These are phyloP conservation scores for Andinoacara biseriatus DNA, from an alignment of 2,113 vertebrate species.

Conservation along the genomic window DNA sequence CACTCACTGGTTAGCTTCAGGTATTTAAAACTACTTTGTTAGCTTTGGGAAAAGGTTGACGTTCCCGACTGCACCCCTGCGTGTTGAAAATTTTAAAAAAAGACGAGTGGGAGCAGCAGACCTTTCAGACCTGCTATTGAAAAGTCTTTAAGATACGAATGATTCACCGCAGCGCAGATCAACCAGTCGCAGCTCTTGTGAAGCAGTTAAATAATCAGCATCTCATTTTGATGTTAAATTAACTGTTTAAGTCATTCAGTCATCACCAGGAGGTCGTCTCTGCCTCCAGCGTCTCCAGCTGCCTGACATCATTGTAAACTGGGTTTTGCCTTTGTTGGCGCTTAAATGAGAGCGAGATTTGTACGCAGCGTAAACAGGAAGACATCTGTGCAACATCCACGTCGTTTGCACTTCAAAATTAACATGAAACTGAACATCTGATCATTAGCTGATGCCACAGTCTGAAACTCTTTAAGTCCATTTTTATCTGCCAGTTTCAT, in stretches of 20 bases:
- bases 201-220: background rate
- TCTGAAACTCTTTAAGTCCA: background rate
- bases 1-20: background rate
- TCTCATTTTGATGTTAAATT: background rate
- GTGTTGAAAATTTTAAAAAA: background rate
- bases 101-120: background rate
- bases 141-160: background rate
- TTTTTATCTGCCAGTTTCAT: conserved; percentile 22
- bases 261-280: background rate
- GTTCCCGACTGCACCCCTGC: background rate
- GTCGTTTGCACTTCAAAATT: background rate
- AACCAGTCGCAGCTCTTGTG: background rate
- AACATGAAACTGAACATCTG: conserved; percentile 3
- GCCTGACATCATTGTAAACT: background rate
- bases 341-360: background rate
- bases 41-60: background rate
- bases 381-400: background rate
- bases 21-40: background rate
- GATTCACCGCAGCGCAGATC: background rate
- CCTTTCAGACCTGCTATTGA: background rate
- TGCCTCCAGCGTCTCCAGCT: background rate
- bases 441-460: conserved; percentile 10
- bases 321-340: background rate
- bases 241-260: background rate
- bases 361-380: background rate